These are phyloP conservation scores for Conus ventricosus DNA, from an alignment of 1,140 invertebrate species.

Conservation along the genomic window DNA sequence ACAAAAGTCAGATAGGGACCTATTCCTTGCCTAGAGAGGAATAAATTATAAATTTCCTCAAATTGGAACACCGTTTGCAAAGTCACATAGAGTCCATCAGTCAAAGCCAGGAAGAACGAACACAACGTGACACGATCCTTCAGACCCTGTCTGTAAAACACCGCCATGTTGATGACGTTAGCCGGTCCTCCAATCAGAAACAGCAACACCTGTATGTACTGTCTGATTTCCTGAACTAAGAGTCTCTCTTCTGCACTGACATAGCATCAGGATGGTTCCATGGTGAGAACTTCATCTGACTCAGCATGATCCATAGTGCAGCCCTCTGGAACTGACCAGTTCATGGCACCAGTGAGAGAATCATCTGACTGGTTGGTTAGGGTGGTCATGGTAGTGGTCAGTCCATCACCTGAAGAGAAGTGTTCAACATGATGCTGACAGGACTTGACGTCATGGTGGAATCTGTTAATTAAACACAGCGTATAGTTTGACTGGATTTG, in stretches of 20 bases:
- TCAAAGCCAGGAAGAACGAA: neutral
- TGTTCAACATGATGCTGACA: too few relatives aligned
- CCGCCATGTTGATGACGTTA: slow-evolving; percentile 18
- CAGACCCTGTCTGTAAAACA: slow-evolving; percentile 6
- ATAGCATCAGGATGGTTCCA: neutral
- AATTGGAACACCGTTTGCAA: neutral
- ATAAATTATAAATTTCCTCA: neutral
- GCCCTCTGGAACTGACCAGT: too few relatives aligned
- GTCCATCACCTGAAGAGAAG: too few relatives aligned
- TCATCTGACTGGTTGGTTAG: neutral
- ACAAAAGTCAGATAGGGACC: neutral
- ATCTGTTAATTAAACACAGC: too few relatives aligned
- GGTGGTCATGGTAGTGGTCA: too few relatives aligned
- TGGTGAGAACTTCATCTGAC: too few relatives aligned
- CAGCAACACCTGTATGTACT: neutral
- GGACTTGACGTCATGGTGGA: too few relatives aligned
- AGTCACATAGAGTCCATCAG: neutral
- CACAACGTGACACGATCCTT: neutral
- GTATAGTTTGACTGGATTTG: too few relatives aligned
- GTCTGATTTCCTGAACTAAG: neutral
- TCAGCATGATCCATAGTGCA: too few relatives aligned
- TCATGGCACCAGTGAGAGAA: too few relatives aligned
- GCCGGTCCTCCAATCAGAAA: slow-evolving; percentile 1
- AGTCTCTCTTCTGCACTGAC: neutral
- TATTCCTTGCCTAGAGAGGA: neutral